Percentiles rank a stretch among this genome's conserved stretches.
Conservation (phyloP, 2,888 invertebrate species). For the Mythimna loreyi region DNA sequence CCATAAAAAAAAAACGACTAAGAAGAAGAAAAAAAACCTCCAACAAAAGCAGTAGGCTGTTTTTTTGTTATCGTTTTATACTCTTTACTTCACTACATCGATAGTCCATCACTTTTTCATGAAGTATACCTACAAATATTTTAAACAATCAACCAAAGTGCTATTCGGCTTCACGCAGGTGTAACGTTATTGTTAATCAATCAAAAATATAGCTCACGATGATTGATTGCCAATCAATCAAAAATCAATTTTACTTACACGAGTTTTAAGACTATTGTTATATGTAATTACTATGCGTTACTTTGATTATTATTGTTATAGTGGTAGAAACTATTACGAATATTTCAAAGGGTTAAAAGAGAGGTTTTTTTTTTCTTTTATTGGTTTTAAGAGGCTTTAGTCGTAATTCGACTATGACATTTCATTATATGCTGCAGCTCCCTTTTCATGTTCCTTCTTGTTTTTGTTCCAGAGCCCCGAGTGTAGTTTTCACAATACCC, state of each 20-base stretch:
- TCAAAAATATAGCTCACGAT: slow-evolving; percentile 36
- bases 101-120: slow-evolving; percentile 19
- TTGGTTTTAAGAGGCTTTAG: too few species aligned
- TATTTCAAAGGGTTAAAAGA: too few species aligned
- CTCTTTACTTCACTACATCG: slow-evolving; percentile 1
- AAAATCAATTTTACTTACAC: slow-evolving; percentile 31
- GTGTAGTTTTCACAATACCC: too few species aligned
- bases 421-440: too few species aligned
- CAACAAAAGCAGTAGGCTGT: too few species aligned
- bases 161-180: slow-evolving; percentile 25
- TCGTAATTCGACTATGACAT: too few species aligned
- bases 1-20: too few species aligned
- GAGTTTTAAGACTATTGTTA: slow-evolving; percentile 9
- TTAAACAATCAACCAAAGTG: slow-evolving; percentile 48
- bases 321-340: too few species aligned
- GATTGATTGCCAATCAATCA: slow-evolving; percentile 52
- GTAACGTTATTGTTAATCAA: slow-evolving; percentile 44
- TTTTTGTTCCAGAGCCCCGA: too few species aligned
- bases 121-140: slow-evolving; percentile 12
- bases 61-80: not conserved
- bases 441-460: too few species aligned
- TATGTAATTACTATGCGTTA: not conserved
- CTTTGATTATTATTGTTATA: not conserved
- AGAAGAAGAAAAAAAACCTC: too few species aligned
- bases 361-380: too few species aligned